Evolutionary conservation across 2,113 vertebrate species (phyloP).

Genomic region (Poicephalus gulielmi): DNA sequence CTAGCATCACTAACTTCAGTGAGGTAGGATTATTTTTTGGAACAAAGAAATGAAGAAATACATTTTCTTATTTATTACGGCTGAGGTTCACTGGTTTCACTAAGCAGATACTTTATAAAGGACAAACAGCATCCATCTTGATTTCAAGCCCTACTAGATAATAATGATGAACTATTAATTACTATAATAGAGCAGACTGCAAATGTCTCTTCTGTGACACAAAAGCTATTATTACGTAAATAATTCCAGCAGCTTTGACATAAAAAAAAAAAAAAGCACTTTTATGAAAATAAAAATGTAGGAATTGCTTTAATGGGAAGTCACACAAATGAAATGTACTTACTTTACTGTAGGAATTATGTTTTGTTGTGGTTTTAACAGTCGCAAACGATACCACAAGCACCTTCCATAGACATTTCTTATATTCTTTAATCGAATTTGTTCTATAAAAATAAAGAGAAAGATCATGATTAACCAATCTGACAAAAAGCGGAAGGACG

Average conservation of each 20-base stretch:
- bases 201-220: neutral
- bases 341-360: constrained; percentile 94
- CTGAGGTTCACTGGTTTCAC: neutral
- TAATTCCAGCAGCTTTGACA: neutral
- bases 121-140: neutral
- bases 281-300: neutral
- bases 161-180: neutral
- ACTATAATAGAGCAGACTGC: neutral
- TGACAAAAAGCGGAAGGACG: neutral
- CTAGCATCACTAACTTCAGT: neutral
- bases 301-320: neutral
- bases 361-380: constrained; percentile 95
- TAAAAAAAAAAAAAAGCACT: neutral
- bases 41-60: neutral
- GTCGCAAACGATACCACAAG: constrained; percentile 93
- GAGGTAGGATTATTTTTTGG: neutral
- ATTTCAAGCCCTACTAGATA: neutral
- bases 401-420: constrained; percentile 95
- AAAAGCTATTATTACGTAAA: neutral
- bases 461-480: neutral
- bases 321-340: constrained; percentile 54
- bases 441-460: constrained; percentile 78
- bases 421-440: constrained; percentile 94
- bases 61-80: neutral
- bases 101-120: neutral